Conservation (phyloP, 53 echinoderm and acorn worm species). For the Antedon mediterranea region DNA sequence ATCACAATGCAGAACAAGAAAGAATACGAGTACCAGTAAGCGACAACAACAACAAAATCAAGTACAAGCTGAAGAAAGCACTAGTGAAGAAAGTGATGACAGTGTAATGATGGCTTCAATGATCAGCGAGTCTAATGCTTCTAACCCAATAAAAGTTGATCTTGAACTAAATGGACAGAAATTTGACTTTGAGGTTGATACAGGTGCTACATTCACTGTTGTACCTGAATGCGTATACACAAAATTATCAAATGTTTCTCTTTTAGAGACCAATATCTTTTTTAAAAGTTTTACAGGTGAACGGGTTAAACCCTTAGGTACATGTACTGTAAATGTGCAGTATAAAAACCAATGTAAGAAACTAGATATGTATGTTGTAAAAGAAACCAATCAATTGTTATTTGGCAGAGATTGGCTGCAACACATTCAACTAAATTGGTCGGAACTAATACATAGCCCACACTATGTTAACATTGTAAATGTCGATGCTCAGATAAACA, state of each 20-base stretch:
- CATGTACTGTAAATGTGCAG: constrained; percentile 4
- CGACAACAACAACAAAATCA: not conserved
- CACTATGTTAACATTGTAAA: constrained; percentile 12
- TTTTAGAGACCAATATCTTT: not conserved
- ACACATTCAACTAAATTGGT: constrained; percentile 15
- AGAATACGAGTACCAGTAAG: not conserved
- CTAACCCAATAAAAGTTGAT: constrained; percentile 2
- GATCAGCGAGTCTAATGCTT: not conserved
- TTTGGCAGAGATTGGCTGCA: constrained; percentile 15
- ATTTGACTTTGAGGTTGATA: not conserved
- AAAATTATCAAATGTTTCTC: constrained; percentile 3
- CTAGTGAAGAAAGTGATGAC: not conserved
- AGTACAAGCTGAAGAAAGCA: not conserved
- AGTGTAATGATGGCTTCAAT: constrained; percentile 6
- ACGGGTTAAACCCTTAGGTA: constrained; percentile 1
- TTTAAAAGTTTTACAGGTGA: constrained; percentile 12
- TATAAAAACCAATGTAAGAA: constrained; percentile 4
- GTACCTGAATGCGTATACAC: not conserved
- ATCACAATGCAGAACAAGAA: not conserved
- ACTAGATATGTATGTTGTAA: constrained; percentile 11
- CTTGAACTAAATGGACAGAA: constrained; percentile 5
- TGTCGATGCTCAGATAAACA: constrained; percentile 3
- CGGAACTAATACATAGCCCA: constrained; percentile 7
- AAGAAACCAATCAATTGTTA: constrained; percentile 14
- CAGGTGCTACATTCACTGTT: not conserved